Conservation (phyloP, 2,888 invertebrate species). For the Scaeva pyrastri region DNA sequence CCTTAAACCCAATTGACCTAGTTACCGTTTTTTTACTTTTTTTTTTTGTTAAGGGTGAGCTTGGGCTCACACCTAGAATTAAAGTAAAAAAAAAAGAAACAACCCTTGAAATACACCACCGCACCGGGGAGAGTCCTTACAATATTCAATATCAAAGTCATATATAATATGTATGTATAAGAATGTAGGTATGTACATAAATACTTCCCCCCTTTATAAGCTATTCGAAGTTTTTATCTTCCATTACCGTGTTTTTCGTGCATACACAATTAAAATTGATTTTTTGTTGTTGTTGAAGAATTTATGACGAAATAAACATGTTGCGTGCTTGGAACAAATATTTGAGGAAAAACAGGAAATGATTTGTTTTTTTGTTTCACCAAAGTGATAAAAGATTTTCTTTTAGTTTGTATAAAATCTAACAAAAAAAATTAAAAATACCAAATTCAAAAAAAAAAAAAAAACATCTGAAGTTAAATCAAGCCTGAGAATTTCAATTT, state of each 20-base stretch:
- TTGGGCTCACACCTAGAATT: not conserved
- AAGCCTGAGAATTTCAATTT: not conserved
- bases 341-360: not conserved
- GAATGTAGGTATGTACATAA: too few relatives aligned
- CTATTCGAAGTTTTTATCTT: not conserved
- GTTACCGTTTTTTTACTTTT: not conserved
- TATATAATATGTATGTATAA: not conserved
- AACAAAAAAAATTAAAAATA: too few relatives aligned
- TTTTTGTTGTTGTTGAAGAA: constrained; percentile 1
- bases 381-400: not conserved
- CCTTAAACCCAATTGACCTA: not conserved
- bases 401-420: not conserved
- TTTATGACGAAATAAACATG: constrained; percentile 2
- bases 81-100: not conserved
- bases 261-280: constrained; percentile 49
- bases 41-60: not conserved
- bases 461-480: not conserved
- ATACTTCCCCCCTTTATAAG: not conserved
- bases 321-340: constrained; percentile 46
- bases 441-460: too few relatives aligned
- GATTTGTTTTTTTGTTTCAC: not conserved
- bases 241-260: not conserved
- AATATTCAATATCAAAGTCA: constrained; percentile 21
- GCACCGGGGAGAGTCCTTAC: not conserved
- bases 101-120: not conserved